A percentile compares a stretch with the other conserved stretches of the same genome.
These are phyloP conservation scores for Aquatica leii DNA, from an alignment of 2,888 invertebrate genomes.

Conservation along the genomic window DNA sequence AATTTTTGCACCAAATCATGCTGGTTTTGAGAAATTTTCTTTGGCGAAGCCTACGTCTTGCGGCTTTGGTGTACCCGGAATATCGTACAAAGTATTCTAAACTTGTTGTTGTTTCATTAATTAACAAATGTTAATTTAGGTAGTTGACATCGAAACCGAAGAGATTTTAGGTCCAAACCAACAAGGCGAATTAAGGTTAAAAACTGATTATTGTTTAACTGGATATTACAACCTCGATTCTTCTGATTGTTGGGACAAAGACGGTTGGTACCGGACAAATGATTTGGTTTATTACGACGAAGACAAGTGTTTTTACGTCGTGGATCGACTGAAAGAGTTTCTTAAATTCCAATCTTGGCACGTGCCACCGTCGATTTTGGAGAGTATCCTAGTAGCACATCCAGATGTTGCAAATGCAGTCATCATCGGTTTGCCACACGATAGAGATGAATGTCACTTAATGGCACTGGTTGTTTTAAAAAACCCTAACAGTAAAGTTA, in stretches of 20 bases:
- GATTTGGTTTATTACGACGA: slow-evolving; percentile 63
- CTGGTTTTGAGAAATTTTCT: slow-evolving; percentile 43
- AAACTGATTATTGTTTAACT: slow-evolving; percentile 54
- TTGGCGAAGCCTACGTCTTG: slow-evolving; percentile 49
- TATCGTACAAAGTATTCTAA: slow-evolving; percentile 53
- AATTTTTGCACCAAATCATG: slow-evolving; percentile 45
- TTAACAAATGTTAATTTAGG: too few relatives aligned
- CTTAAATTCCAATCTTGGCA: slow-evolving; percentile 62
- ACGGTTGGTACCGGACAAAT: slow-evolving; percentile 62
- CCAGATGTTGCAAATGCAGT: slow-evolving; percentile 79
- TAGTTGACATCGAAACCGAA: slow-evolving; percentile 8
- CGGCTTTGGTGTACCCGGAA: slow-evolving; percentile 47
- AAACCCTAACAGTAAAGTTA: slow-evolving; percentile 22
- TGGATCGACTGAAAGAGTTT: slow-evolving; percentile 61
- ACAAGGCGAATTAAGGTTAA: slow-evolving; percentile 64
- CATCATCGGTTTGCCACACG: slow-evolving; percentile 64
- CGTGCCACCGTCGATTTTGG: slow-evolving; percentile 81
- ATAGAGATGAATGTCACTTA: slow-evolving; percentile 71
- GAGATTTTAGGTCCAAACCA: slow-evolving; percentile 58
- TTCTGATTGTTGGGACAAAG: slow-evolving; percentile 55
- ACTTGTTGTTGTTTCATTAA: too few relatives aligned
- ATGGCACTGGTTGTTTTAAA: slow-evolving; percentile 47
- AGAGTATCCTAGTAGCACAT: slow-evolving; percentile 72
- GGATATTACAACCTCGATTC: slow-evolving; percentile 62
- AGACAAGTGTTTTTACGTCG: slow-evolving; percentile 58